Evolutionary conservation across 2,797 vertebrate species (phyloP).

Genomic region (Neosalanx taihuensis): DNA sequence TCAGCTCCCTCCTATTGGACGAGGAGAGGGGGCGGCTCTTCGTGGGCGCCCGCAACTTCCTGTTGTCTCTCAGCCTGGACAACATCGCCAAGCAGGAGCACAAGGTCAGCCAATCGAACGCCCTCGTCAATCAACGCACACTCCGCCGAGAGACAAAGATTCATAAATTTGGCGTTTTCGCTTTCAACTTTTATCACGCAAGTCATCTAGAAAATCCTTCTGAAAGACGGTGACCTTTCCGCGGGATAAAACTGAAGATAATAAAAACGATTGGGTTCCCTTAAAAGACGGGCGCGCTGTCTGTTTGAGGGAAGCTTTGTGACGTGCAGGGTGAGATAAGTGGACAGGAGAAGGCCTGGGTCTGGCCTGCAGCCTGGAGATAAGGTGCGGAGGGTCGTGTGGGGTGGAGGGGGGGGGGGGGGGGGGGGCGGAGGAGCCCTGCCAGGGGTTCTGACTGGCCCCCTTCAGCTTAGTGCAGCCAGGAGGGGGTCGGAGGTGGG

Average conservation of each 20-base stretch:
- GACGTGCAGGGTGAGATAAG: too few relatives aligned
- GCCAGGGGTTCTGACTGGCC: not conserved
- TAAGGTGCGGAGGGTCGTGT: not conserved
- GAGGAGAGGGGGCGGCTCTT: slow-evolving; percentile 93
- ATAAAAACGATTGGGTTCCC: not conserved
- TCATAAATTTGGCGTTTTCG: not conserved
- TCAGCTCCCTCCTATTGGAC: slow-evolving; percentile 85
- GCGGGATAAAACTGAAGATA: too few relatives aligned
- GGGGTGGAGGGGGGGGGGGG: not conserved
- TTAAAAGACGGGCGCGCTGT: not conserved
- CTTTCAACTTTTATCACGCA: not conserved
- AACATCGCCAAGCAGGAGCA: slow-evolving; percentile 88
- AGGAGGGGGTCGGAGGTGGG: not conserved
- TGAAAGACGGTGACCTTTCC: too few relatives aligned
- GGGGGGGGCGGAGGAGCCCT: not conserved
- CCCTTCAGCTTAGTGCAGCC: not conserved
- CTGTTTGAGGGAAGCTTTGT: too few relatives aligned
- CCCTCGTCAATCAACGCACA: not conserved
- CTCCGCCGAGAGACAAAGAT: not conserved
- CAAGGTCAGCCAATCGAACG: slow-evolving; percentile 73
- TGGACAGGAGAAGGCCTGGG: not conserved
- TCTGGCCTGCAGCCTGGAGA: not conserved
- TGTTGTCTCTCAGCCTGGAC: slow-evolving; percentile 89
- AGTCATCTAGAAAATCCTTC: not conserved
- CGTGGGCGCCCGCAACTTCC: slow-evolving; percentile 87